A percentile compares a stretch with the other conserved stretches of the same genome.
These are phyloP conservation scores for Gortyna flavago DNA, from an alignment of 2,888 invertebrate genomes.

Conservation along the genomic window DNA sequence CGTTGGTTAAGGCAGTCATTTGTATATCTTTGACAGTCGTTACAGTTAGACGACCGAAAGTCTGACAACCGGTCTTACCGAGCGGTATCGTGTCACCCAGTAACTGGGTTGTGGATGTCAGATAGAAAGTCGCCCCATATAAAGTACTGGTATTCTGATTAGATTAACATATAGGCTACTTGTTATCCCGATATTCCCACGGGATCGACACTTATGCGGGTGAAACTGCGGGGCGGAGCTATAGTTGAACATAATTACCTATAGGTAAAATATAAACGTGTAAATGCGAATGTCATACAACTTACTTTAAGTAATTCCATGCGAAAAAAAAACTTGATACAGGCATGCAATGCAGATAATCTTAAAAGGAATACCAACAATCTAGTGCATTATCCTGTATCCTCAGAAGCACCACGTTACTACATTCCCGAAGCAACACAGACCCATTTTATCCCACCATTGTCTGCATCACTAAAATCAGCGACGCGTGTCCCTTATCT, in stretches of 20 bases:
- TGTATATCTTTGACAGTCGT: neutral
- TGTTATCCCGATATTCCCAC: no score
- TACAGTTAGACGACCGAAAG: no score
- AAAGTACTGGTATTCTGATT: no score
- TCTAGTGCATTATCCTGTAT: neutral
- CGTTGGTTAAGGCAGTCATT: neutral
- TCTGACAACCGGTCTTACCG: no score
- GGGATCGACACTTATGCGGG: no score
- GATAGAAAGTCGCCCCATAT: no score
- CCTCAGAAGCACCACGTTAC: neutral
- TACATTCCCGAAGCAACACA: neutral
- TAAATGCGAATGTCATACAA: neutral
- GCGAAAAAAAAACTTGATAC: neutral
- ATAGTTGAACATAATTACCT: no score
- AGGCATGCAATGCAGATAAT: neutral
- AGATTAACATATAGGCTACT: no score
- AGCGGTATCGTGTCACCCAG: no score
- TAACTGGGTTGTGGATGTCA: no score
- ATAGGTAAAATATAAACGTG: no score
- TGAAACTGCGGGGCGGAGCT: no score
- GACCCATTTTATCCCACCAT: constrained; percentile 17
- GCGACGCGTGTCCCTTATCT: constrained; percentile 45
- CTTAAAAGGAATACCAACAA: neutral
- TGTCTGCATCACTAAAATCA: constrained; percentile 46
- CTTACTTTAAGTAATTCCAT: neutral